Evolutionary conservation across 2,797 vertebrate species (phyloP).

Genomic region (Tangara arthus): DNA sequence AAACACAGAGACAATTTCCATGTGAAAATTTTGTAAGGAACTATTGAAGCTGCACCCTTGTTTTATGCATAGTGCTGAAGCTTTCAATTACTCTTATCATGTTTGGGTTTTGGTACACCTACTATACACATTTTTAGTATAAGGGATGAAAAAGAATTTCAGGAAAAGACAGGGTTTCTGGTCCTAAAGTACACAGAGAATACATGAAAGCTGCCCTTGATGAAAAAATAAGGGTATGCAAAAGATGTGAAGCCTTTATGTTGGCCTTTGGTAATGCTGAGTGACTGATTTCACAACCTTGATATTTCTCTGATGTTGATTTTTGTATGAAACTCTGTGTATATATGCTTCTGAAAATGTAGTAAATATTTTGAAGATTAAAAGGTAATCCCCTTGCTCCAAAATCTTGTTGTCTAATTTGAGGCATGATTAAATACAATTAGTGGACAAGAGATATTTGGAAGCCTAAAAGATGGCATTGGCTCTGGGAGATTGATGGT

Average conservation of each 20-base stretch:
- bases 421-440: neutral
- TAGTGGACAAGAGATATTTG: neutral
- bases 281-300: neutral
- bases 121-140: neutral
- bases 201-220: neutral
- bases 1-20: neutral
- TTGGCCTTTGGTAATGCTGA: neutral
- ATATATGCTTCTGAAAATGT: neutral
- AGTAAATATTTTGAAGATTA: neutral
- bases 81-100: neutral
- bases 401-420: neutral
- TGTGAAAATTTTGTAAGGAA: neutral
- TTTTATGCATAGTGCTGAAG: neutral
- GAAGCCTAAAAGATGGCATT: neutral
- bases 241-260: neutral
- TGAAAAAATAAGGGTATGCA: neutral
- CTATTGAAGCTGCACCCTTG: neutral
- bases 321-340: neutral
- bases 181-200: neutral
- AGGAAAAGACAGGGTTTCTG: neutral
- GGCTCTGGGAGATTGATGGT: neutral
- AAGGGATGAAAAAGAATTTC: neutral
- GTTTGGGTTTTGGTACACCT: neutral
- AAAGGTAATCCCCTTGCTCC: neutral
- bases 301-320: neutral